Evolutionary conservation across 2,113 vertebrate species (phyloP).

Genomic region (Chaenocephalus aceratus): DNA sequence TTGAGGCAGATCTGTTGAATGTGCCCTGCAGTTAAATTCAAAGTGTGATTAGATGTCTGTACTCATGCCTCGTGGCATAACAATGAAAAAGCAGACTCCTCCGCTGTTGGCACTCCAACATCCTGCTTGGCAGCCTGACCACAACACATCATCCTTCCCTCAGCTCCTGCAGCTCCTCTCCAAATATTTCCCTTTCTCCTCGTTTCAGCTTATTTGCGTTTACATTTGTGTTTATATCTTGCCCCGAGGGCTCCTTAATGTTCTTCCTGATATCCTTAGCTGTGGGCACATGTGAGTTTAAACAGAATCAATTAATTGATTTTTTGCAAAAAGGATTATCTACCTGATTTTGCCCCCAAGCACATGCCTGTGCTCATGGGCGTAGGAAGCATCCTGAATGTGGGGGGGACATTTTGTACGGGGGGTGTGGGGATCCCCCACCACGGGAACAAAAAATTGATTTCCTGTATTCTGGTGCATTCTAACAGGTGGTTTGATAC

Average conservation of each 20-base stretch:
- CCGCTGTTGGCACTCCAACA: constrained; percentile 32
- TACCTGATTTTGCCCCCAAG: constrained; percentile 8
- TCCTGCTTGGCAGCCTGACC: constrained; percentile 47
- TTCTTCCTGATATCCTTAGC: not conserved
- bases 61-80: constrained; percentile 19
- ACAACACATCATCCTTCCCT: constrained; percentile 34
- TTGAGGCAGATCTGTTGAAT: constrained; percentile 24
- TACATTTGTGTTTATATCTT: not conserved
- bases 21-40: constrained; percentile 1
- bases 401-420: no score
- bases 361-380: not conserved
- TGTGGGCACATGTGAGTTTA: constrained; percentile 8
- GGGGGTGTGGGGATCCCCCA: no score
- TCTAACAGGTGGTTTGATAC: no score
- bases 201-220: not conserved
- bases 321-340: constrained; percentile 3
- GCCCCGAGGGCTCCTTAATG: not conserved
- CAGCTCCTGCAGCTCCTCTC: constrained; percentile 9
- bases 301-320: constrained; percentile 8
- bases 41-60: constrained; percentile 26
- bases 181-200: not conserved
- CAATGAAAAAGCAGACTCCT: constrained; percentile 42
- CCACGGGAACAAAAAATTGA: no score
- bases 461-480: no score
- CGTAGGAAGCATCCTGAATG: no score